phyloP scores from a whole-genome alignment of 1,140 invertebrate genomes.

The Lepidurus apus region DNA sequence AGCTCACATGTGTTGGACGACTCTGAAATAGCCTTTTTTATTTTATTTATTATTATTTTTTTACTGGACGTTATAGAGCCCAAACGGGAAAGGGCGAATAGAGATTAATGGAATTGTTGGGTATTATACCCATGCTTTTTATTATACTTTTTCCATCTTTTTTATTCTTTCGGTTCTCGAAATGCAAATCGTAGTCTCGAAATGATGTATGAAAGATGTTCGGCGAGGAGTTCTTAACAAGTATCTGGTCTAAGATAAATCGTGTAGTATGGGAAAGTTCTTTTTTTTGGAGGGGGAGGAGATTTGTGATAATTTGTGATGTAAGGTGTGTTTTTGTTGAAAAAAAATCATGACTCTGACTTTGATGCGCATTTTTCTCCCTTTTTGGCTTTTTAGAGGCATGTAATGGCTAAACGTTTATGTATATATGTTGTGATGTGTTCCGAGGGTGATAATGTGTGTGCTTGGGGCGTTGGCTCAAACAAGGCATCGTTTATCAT shows the following conservation, averaged over 20 bases:
- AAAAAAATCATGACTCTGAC: conserved; percentile 1
- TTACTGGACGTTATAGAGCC: not conserved
- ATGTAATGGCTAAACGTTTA: conserved; percentile 16
- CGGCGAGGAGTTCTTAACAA: no score
- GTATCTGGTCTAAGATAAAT: not conserved
- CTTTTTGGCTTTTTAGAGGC: not conserved
- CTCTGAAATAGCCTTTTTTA: not conserved
- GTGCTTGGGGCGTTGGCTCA: conserved; percentile 20
- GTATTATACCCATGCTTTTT: not conserved
- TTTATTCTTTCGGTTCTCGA: no score
- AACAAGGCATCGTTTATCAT: conserved; percentile 22
- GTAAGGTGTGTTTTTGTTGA: not conserved
- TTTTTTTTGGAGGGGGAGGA: not conserved
- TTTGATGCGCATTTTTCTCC: not conserved
- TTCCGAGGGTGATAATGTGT: conserved; percentile 21
- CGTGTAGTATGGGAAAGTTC: not conserved
- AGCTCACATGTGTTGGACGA: conserved; percentile 5
- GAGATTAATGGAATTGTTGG: conserved; percentile 3
- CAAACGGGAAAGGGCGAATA: conserved; percentile 1
- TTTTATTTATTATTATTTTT: no score
- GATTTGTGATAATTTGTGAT: not conserved
- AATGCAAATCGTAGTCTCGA: no score
- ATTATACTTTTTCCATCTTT: not conserved
- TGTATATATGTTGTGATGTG: conserved; percentile 6
- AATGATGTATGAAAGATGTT: no score